These are phyloP conservation scores for Pseudochirops cupreus DNA, from an alignment of 2,797 vertebrate species.

Conservation along the genomic window DNA sequence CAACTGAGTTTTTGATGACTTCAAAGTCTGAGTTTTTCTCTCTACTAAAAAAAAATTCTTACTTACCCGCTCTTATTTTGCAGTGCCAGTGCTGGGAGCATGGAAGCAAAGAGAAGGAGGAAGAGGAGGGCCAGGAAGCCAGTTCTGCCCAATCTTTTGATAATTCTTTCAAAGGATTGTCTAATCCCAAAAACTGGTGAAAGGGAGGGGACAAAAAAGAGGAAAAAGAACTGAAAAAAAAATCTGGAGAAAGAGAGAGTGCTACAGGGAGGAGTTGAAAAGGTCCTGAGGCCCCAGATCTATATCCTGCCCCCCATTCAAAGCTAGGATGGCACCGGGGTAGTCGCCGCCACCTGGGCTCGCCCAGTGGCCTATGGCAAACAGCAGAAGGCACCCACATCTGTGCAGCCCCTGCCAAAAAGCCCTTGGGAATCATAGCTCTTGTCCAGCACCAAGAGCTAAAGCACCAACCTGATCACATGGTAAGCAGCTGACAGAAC, in stretches of 20 bases:
- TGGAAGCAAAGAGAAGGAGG: background rate
- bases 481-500: background rate
- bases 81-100: background rate
- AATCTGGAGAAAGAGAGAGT: background rate
- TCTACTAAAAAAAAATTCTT: background rate
- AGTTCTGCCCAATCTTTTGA: background rate
- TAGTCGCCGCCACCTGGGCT: background rate
- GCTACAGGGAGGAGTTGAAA: background rate
- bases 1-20: background rate
- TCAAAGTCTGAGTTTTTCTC: background rate
- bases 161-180: background rate
- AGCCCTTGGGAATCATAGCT: background rate
- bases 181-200: background rate
- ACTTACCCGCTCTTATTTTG: background rate
- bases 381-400: background rate
- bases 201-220: background rate
- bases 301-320: background rate
- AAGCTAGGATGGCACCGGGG: background rate
- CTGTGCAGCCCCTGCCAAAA: background rate
- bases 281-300: background rate
- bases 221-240: background rate
- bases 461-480: background rate
- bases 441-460: background rate
- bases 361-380: background rate
- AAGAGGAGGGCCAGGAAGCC: background rate